A percentile compares a stretch with the other conserved stretches of the same genome.
Conservation (phyloP, 2,888 invertebrate species). For the Torymus aiolomorphi region DNA sequence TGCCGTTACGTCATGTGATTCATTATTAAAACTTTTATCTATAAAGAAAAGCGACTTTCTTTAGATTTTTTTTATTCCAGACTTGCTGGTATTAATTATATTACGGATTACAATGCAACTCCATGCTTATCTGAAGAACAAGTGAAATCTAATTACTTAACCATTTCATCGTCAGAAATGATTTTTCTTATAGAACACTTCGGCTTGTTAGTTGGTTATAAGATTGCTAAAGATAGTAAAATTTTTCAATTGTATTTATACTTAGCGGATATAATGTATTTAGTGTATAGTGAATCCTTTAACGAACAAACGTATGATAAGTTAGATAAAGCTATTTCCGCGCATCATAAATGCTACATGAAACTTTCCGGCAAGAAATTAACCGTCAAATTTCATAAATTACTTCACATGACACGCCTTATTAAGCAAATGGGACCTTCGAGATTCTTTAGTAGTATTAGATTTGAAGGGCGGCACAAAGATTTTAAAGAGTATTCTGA, state of each 20-base stretch:
- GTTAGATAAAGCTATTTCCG: not conserved
- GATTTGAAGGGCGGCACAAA: slow-evolving; percentile 34
- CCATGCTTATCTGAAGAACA: not conserved
- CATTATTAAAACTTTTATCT: not conserved
- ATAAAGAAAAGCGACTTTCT: not conserved
- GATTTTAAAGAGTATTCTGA: slow-evolving; percentile 19
- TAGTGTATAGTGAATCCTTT: not conserved
- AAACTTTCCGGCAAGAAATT: not conserved
- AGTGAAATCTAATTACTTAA: slow-evolving; percentile 16
- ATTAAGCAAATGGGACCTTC: slow-evolving; percentile 29
- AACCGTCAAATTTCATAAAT: not conserved
- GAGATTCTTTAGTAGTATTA: slow-evolving; percentile 7
- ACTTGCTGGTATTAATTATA: slow-evolving; percentile 6
- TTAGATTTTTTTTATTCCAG: not conserved
- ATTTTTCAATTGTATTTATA: not conserved
- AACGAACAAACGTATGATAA: not conserved
- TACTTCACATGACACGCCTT: not conserved
- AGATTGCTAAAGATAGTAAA: not conserved
- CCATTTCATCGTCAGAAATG: not conserved
- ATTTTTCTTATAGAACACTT: not conserved
- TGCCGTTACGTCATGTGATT: slow-evolving; percentile 15
- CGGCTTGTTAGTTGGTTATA: not conserved
- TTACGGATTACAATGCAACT: not conserved
- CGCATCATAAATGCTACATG: not conserved
- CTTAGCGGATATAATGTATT: not conserved